Evolutionary conservation across 2,113 vertebrate genomes (phyloP).

Genomic region (Sceloporus tristichus): DNA sequence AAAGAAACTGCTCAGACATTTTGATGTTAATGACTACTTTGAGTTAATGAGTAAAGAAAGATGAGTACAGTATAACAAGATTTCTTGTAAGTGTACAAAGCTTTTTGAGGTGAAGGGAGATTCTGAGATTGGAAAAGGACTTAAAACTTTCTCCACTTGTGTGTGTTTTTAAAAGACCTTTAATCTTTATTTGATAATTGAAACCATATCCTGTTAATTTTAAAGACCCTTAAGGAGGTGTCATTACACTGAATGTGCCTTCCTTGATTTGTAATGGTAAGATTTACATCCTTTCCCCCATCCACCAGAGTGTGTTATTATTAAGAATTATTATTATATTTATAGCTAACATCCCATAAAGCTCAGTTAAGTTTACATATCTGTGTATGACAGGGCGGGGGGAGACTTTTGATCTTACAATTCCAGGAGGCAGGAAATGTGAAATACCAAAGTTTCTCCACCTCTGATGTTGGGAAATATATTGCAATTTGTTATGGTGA

Average conservation of each 20-base stretch:
- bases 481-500: background rate
- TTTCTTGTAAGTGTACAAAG: conserved; percentile 4
- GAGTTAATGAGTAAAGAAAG: background rate
- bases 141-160: background rate
- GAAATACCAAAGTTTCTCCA: background rate
- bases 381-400: background rate
- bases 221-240: conserved; percentile 16
- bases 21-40: conserved; percentile 21
- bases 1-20: background rate
- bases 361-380: background rate
- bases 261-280: background rate
- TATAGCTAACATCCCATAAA: background rate
- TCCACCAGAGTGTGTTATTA: background rate
- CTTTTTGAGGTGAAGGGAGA: background rate
- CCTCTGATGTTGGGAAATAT: background rate
- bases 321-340: too few species aligned
- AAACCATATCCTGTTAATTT: background rate
- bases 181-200: background rate
- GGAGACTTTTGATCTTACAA: background rate
- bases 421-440: too few species aligned
- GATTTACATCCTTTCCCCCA: background rate
- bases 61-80: background rate
- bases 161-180: background rate
- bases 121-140: conserved; percentile 9
- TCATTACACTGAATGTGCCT: background rate